Conservation (phyloP, 2,888 invertebrate genomes). For the Ypsolopha scabrella region DNA sequence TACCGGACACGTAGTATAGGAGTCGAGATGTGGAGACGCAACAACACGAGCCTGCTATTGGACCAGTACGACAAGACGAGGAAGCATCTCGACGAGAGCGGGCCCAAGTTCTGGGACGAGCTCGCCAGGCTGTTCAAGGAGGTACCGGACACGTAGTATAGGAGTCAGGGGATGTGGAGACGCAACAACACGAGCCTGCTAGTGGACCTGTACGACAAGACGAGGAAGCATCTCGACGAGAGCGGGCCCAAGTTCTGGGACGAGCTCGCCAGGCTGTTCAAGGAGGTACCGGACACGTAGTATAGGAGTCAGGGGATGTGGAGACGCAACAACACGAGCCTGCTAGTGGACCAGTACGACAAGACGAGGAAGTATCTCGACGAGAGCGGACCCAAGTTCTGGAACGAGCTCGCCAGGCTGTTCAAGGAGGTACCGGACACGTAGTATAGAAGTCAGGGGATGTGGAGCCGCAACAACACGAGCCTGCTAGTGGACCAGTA, state of each 20-base stretch:
- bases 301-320: too few species aligned
- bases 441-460: too few species aligned
- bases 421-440: not conserved
- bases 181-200: not conserved
- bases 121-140: not conserved
- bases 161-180: not conserved
- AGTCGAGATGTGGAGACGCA: too few species aligned
- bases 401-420: not conserved
- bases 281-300: not conserved
- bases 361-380: not conserved
- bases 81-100: not conserved
- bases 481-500: not conserved
- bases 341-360: slow-evolving; percentile 1
- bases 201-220: not conserved
- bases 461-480: too few species aligned
- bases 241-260: slow-evolving; percentile 3
- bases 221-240: not conserved
- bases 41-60: not conserved
- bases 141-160: not conserved
- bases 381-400: slow-evolving; percentile 3
- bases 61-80: not conserved
- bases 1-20: not conserved
- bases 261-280: not conserved
- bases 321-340: too few species aligned
- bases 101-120: slow-evolving; percentile 2